Conservation (phyloP, 1,140 invertebrate genomes). For the Ridgeia piscesae region DNA sequence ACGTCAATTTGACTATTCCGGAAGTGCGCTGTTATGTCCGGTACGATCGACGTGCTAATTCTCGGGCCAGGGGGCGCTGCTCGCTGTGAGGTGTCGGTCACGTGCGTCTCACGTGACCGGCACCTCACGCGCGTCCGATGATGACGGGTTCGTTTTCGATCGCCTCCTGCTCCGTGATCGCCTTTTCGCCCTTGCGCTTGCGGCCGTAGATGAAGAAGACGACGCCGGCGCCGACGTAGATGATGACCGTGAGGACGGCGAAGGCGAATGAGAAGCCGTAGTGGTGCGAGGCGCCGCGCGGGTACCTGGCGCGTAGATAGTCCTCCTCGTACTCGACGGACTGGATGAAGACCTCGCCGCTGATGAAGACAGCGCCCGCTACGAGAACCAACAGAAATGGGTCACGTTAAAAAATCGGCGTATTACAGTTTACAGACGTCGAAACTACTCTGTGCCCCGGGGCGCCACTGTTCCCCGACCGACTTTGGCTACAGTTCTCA, state of each 20-base stretch:
- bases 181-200: conserved; percentile 75
- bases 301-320: conserved; percentile 69
- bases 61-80: not conserved
- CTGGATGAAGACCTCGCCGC: conserved; percentile 77
- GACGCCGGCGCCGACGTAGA: conserved; percentile 70
- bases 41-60: not conserved
- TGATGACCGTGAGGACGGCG: conserved; percentile 76
- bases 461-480: too few relatives aligned
- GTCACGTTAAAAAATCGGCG: not conserved
- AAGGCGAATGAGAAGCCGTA: conserved; percentile 74
- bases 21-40: not conserved
- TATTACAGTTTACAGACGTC: not conserved
- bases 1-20: not conserved
- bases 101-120: not conserved
- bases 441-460: not conserved
- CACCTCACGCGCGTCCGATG: conserved; percentile 67
- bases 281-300: conserved; percentile 65
- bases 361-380: conserved; percentile 74
- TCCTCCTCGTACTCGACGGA: conserved; percentile 71
- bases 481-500: too few relatives aligned
- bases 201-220: conserved; percentile 76
- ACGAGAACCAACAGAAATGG: conserved; percentile 31
- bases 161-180: conserved; percentile 68
- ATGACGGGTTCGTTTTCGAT: conserved; percentile 82
- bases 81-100: not conserved